Base-by-base conservation (phyloP, 2,797 vertebrate species). In the Sciaenops ocellatus region DNA sequence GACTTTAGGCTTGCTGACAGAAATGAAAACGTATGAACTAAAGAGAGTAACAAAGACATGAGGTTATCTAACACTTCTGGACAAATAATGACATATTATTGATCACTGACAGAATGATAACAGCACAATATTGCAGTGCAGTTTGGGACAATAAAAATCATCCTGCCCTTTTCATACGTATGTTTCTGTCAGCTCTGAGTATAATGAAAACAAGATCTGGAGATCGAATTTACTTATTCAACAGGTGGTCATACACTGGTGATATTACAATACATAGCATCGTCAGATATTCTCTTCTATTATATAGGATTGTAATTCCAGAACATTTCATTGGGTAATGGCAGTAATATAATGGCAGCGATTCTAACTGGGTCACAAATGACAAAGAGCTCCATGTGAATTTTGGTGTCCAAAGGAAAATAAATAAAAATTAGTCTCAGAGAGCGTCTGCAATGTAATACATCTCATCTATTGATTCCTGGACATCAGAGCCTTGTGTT, bases 391-490 rank as follows among this genome's bases (percentile, higher is more conserved):
- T 70, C 41, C 44, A 55, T 52, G 57, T 50, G 73, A 38, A 84
- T 70, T 72, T 74, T 61, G 42, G 55, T 74, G 68, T 69, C 65
- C 50, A 16, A 68, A 56, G 46, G 68, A 71, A 84, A 67, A 56
- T 9, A 68, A 28, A 59, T 16, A 48, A 73, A 67, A 79, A 77
- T 17, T 11, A 57, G 52, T 59, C 74, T 71, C 57, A 9, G 44
- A 84, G 69, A 87, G 69, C 67, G 20, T 88, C 73, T 87, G 75
- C 73, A 71, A 78, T 91, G 83, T 89, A 91, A 90, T 85, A 87
- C 88, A 88, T 90, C 80, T 89, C 76, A 69, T 72, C 38, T 88
- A 93, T 95, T 76, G 93, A 94, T 91, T 85, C 52, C 44, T 60
- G 72, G 82, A 90, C 89, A 89, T 84, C 48, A 63, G 46, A 85